Conservation (phyloP, 1,140 invertebrate genomes). For the Aphelenchoides besseyi region DNA sequence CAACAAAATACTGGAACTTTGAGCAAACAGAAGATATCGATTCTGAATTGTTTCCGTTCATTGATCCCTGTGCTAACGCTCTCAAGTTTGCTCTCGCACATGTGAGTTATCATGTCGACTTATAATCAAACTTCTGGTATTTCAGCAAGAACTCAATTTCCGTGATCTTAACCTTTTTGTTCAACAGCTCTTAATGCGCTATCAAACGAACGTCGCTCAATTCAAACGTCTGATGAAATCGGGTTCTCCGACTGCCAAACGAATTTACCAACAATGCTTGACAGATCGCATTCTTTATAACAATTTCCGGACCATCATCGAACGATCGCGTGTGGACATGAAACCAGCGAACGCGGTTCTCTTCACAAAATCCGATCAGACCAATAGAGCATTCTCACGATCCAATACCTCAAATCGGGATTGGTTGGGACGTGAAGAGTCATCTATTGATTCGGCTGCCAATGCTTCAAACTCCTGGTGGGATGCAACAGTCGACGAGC, state of each 20-base stretch:
- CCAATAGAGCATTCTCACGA: neutral
- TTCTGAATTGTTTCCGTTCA: neutral
- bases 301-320: neutral
- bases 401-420: neutral
- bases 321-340: conserved; percentile 15
- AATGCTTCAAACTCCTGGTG: neutral
- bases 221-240: neutral
- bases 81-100: neutral
- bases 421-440: conserved; percentile 8
- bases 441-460: neutral
- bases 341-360: conserved; percentile 10
- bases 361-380: neutral
- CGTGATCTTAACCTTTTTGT: neutral
- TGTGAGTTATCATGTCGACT: neutral
- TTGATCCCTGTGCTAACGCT: neutral
- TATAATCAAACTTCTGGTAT: neutral
- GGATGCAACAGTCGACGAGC: conserved; percentile 7
- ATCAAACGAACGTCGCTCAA: conserved; percentile 1
- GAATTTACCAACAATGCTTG: neutral
- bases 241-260: neutral
- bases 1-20: neutral
- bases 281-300: conserved; percentile 8
- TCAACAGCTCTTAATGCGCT: neutral
- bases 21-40: neutral
- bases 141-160: conserved; percentile 11